Evolutionary conservation across 30 jellyfish, hydroid and myxozoan genomes (phyloP).

Genomic region (Sanderia malayensis): DNA sequence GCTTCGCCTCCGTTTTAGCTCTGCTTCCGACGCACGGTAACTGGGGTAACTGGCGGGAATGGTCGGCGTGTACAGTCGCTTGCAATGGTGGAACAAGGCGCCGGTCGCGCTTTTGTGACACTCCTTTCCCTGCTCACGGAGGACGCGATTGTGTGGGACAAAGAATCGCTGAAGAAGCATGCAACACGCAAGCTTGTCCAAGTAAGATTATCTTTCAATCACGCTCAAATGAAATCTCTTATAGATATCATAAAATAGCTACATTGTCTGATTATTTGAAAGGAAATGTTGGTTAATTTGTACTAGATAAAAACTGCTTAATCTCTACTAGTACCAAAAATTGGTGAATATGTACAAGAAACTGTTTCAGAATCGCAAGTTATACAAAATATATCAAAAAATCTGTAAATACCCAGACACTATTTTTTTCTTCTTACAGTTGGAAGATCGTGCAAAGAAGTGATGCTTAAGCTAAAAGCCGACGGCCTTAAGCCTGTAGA

Average conservation of each 20-base stretch:
- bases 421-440: constrained; percentile 16
- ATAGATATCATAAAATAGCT: too few species aligned
- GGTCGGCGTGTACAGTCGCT: constrained; percentile 50
- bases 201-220: too few species aligned
- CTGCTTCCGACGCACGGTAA: constrained; percentile 36
- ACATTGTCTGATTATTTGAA: too few species aligned
- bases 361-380: too few species aligned
- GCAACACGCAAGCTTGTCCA: constrained; percentile 64
- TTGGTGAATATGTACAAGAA: too few species aligned
- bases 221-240: too few species aligned
- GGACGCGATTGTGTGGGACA: constrained; percentile 49
- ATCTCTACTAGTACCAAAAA: too few species aligned
- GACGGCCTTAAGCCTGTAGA: constrained; percentile 29
- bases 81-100: constrained; percentile 60
- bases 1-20: constrained; percentile 14
- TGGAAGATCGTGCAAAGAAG: constrained; percentile 69
- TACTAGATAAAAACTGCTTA: too few species aligned
- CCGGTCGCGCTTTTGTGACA: constrained; percentile 57
- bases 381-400: too few species aligned
- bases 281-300: too few species aligned
- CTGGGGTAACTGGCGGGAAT: constrained; percentile 57
- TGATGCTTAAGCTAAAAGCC: constrained; percentile 38
- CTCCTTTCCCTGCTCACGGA: constrained; percentile 73
- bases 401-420: too few species aligned
- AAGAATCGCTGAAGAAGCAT: constrained; percentile 4